phyloP scores from a whole-genome alignment of 2,888 invertebrate species.

The Proisotoma minuta region DNA sequence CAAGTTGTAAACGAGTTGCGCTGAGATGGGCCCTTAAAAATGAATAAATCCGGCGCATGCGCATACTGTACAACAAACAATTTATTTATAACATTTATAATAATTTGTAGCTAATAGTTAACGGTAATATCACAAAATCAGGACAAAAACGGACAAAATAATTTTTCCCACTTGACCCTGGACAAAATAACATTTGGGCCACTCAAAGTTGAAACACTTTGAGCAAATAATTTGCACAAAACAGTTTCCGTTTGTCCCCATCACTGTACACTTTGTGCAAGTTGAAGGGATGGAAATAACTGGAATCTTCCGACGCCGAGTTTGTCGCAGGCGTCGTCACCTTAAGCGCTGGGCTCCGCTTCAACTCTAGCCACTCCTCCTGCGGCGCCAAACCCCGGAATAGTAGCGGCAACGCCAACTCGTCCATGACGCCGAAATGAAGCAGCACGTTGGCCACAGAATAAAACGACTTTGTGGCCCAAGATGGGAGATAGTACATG shows the following conservation, averaged over 20 bases:
- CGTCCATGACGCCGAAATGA: slow-evolving; percentile 48
- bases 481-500: slow-evolving; percentile 48
- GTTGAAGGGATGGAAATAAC: slow-evolving; percentile 47
- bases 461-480: slow-evolving; percentile 46
- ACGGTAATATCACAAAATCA: no score
- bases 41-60: no score
- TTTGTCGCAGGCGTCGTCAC: slow-evolving; percentile 2
- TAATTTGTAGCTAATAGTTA: no score
- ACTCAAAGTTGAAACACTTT: slow-evolving; percentile 39
- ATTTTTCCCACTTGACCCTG: no score
- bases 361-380: slow-evolving; percentile 46
- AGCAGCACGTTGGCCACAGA: slow-evolving; percentile 48
- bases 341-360: slow-evolving; percentile 34
- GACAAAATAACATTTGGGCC: no score
- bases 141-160: no score
- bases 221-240: slow-evolving; percentile 47
- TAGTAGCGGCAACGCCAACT: slow-evolving; percentile 47
- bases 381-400: slow-evolving; percentile 47
- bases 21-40: no score
- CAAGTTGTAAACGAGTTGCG: no score
- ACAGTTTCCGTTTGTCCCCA: slow-evolving; percentile 34
- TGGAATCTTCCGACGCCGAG: slow-evolving; percentile 19
- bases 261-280: slow-evolving; percentile 46
- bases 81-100: no score
- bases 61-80: no score